Evolutionary conservation across 2,113 vertebrate species (phyloP), one percentile per base, ranked within the genome.

Genomic region (Hydrolagus affinis): DNA sequence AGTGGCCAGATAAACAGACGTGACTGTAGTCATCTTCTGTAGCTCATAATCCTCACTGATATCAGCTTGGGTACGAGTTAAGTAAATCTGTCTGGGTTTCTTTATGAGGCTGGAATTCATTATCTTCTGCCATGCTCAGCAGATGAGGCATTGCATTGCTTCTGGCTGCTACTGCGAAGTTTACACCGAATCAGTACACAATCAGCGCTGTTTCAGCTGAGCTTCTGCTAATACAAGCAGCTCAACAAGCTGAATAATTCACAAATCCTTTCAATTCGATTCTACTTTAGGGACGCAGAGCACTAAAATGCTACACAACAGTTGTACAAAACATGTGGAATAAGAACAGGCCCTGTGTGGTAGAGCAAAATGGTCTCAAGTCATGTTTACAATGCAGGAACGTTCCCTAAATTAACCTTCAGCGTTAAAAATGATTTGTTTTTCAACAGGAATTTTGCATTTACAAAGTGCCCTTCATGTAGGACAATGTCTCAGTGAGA

Each of bases 31-130:
- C 56, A 8, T 15, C 8, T 60, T 73, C 70, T 75, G 85, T 10
- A 86, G 28, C n/a, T 62, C 72, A 86, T 86, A 86, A 15, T 69
- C 57, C 73, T 66, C 8, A 19, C 73, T 66, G 73, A 60, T 32
- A 19, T 83, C 78, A 21, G 12, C 62, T n/a, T 19, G 60, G 75
- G 19, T 60, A 59, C n/a, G 6, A 64, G 11, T 86, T 86, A 76
- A 66, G 68, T 86, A 77, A 30, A 86, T 86, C 28, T 76, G 60
- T 25, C 62, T 77, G 19, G 62, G 62, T 77, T 75, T 68, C 10
- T 66, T 76, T 44, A n/a, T 19, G 17, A 62, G 19, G 56, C 44
- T 17, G 3, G 70, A 28, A 85, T 59, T 66, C 59, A 86, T 66
- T 68, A 75, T 32, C 60, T n/a, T 57, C 71, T 32, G 57, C 72